A percentile compares a stretch with the other conserved stretches of the same genome.
Evolutionary conservation across 2,797 vertebrate species (phyloP).

Genomic region (Hybognathus amarus): DNA sequence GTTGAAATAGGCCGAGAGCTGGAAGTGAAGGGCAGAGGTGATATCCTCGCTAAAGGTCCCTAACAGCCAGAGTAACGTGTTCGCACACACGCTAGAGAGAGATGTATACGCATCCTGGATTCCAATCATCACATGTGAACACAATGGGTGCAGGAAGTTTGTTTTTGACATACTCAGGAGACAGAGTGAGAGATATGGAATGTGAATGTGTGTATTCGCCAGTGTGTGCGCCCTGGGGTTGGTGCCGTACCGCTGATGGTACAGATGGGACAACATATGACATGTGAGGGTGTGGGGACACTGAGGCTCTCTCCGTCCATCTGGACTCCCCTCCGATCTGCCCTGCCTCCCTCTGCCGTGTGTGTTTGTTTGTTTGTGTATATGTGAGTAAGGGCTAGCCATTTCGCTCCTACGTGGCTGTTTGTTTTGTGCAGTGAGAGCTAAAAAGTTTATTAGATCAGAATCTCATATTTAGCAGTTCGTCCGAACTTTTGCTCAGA

Average conservation of each 20-base stretch:
- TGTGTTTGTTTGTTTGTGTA: conserved; percentile 55
- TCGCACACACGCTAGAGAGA: conserved; percentile 3
- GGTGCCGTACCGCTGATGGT: conserved; percentile 79
- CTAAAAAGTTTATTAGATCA: not conserved
- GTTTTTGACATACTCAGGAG: conserved; percentile 29
- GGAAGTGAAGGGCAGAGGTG: conserved; percentile 55
- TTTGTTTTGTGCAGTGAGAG: conserved; percentile 14
- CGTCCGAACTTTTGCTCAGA: not conserved
- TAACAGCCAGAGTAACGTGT: conserved; percentile 35
- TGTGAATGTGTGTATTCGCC: conserved; percentile 59
- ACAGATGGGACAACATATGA: conserved; percentile 89
- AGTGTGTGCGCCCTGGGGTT: conserved; percentile 74
- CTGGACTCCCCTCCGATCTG: conserved; percentile 82
- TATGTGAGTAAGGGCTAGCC: conserved; percentile 66
- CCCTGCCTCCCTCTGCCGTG: conserved; percentile 78
- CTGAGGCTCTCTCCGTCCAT: conserved; percentile 74
- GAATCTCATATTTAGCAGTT: not conserved
- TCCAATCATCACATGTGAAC: conserved; percentile 27
- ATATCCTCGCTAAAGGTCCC: conserved; percentile 47
- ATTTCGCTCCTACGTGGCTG: conserved; percentile 32
- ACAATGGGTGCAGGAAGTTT: conserved; percentile 26
- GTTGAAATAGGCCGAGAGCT: conserved; percentile 55
- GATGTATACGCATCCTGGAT: not conserved
- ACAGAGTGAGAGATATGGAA: conserved; percentile 27
- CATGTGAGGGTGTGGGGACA: conserved; percentile 78